Percentiles rank a stretch among this genome's conserved stretches.
These are phyloP conservation scores for Malaclemys terrapin DNA, from an alignment of 2,113 vertebrate genomes.

Conservation along the genomic window DNA sequence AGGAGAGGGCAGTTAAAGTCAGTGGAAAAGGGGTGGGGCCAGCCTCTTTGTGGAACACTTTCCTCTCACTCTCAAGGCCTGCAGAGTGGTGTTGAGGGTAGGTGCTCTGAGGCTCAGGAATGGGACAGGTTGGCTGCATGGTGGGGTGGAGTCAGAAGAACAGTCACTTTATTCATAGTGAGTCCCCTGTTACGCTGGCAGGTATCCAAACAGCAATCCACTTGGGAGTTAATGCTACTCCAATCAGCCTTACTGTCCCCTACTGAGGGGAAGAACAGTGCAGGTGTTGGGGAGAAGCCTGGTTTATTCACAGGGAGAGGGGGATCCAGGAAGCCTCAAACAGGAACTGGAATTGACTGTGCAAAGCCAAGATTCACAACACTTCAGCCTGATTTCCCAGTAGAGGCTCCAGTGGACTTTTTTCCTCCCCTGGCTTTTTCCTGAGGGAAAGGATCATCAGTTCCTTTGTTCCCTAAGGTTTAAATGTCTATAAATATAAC, in stretches of 20 bases:
- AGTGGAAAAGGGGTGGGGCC: neutral
- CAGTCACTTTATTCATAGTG: neutral
- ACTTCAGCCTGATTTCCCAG: neutral
- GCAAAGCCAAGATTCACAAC: neutral
- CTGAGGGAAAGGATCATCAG: neutral
- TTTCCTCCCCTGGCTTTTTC: neutral
- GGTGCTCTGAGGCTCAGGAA: neutral
- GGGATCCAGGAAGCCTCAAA: accelerated
- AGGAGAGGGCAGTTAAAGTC: neutral
- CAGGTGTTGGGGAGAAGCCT: neutral
- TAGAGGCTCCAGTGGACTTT: neutral
- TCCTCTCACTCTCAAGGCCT: neutral
- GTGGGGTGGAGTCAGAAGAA: neutral
- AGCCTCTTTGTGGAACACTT: neutral
- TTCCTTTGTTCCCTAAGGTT: neutral
- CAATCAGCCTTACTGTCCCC: neutral
- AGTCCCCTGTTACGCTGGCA: neutral
- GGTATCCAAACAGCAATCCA: neutral
- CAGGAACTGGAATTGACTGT: neutral
- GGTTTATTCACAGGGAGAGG: neutral
- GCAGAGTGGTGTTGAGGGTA: neutral
- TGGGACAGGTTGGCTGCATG: accelerated
- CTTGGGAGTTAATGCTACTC: neutral
- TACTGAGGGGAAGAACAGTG: neutral
- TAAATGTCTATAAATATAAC: neutral